A percentile compares a stretch with the other conserved stretches of the same genome.
These are phyloP conservation scores for Eonycteris spelaea DNA, from an alignment of 2,113 vertebrate species.

Conservation along the genomic window DNA sequence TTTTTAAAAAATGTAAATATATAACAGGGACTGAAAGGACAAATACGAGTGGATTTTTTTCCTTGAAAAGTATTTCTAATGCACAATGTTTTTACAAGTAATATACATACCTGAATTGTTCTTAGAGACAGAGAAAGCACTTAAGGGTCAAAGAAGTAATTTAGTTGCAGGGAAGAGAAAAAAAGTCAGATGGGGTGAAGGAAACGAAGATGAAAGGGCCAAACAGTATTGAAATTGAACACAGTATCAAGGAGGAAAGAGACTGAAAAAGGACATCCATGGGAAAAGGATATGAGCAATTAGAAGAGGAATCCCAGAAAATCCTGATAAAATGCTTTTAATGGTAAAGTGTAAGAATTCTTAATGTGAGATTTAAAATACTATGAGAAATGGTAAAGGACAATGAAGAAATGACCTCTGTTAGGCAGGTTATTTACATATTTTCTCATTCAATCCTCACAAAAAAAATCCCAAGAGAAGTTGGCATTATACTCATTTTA, in stretches of 20 bases:
- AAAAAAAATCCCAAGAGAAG: background rate
- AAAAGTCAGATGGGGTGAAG: background rate
- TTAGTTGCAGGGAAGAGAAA: background rate
- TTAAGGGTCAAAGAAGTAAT: background rate
- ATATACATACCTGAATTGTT: background rate
- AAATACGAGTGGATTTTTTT: background rate
- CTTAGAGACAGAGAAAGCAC: background rate
- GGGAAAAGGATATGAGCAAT: background rate
- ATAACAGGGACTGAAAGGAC: background rate
- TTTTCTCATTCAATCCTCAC: background rate
- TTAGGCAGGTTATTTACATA: background rate
- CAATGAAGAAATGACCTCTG: background rate
- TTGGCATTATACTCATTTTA: background rate
- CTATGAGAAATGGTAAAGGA: background rate
- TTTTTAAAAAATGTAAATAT: background rate
- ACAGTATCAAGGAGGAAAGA: background rate
- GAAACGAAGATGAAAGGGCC: background rate
- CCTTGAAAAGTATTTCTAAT: background rate
- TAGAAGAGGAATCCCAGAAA: background rate
- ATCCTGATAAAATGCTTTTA: background rate
- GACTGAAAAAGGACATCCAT: background rate
- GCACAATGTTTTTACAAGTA: background rate
- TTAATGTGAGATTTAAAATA: background rate
- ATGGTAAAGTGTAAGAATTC: background rate
- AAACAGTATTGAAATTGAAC: background rate